Base-by-base conservation (phyloP, 2,888 invertebrate species). In the Apocheima hispidaria region DNA sequence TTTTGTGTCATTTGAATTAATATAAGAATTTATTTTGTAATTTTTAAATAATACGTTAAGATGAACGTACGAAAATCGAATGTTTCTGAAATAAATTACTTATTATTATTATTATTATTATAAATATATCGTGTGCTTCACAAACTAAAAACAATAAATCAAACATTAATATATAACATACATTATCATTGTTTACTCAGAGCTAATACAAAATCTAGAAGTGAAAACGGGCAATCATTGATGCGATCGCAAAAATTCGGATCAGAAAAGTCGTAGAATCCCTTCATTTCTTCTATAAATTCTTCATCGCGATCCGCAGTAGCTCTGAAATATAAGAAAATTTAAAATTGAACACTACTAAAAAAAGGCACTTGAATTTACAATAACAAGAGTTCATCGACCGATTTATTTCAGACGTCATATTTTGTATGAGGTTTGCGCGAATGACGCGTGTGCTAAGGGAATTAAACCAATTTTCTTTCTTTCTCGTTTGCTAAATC, bases 211-310 rank as follows among this genome's bases (percentile, higher is more conserved):
- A 83, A 82, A 74, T 85, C 77, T 14, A 90, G 57, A 16, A 90
- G 60, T 1, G 91, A 91, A 63, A 91, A 76, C 0, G 90, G 90
- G 59, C 91, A 91, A 30, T 87, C 85, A 52, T 79, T 77, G 26
- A 70, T 67, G 64, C 74, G 70, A 14, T 88, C 76, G 61, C 91
- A 91, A 60, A 83, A 78, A 41, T 78, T 67, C 1, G 84, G 82
- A 23, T 87, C 79, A 18, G 78, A 64, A 30, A 90, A 63, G 60
- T 89, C 87, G 23, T 75, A 70, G 71, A 86, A 88, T 2, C 70
- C 78, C 33, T 72, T 74, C 56, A 91, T 67, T 80, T 90, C 90
- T 35, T 84, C 75, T 20, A 71, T 69, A 62, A 90, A 90, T 28
- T 81, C 83, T 30, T 79, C 69, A n/a, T 89, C 86, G 33, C 86